Conservation (phyloP, 1,140 invertebrate genomes). For the Diachasmimorpha longicaudata region DNA sequence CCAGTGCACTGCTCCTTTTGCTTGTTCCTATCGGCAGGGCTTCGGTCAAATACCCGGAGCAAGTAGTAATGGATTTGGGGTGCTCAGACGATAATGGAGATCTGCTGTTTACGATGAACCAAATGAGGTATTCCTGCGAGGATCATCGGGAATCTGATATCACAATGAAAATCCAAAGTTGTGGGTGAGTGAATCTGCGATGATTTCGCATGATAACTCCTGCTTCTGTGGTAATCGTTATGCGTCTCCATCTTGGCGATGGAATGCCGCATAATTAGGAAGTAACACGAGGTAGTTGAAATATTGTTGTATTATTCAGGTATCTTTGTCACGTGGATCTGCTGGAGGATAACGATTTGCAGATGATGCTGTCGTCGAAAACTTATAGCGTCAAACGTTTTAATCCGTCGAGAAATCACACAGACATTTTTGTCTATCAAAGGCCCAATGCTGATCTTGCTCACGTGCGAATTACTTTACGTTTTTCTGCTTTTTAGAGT, state of each 20-base stretch:
- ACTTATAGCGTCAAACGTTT: constrained; percentile 65
- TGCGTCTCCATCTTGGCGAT: too few relatives aligned
- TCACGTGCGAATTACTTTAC: constrained; percentile 30
- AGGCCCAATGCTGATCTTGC: constrained; percentile 46
- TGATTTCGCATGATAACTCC: not conserved
- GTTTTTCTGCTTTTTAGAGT: too few relatives aligned
- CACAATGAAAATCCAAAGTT: constrained; percentile 48
- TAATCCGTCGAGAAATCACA: constrained; percentile 54
- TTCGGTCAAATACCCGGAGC: constrained; percentile 68
- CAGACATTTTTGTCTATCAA: constrained; percentile 53
- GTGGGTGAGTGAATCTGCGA: constrained; percentile 44
- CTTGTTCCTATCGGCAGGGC: constrained; percentile 75
- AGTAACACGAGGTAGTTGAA: not conserved
- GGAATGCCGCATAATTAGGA: too few relatives aligned
- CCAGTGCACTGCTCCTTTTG: constrained; percentile 71
- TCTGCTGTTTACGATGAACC: constrained; percentile 60
- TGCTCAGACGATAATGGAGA: constrained; percentile 55
- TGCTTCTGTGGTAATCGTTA: not conserved
- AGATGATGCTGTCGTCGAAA: constrained; percentile 60
- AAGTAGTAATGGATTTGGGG: constrained; percentile 65
- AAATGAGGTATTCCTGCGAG: constrained; percentile 63
- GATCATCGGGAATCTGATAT: constrained; percentile 40
- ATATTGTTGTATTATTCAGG: constrained; percentile 46
- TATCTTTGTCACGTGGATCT: constrained; percentile 66
- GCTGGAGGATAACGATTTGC: constrained; percentile 54